These are phyloP conservation scores for Gambusia affinis DNA, from an alignment of 2,113 vertebrate species.

Conservation along the genomic window DNA sequence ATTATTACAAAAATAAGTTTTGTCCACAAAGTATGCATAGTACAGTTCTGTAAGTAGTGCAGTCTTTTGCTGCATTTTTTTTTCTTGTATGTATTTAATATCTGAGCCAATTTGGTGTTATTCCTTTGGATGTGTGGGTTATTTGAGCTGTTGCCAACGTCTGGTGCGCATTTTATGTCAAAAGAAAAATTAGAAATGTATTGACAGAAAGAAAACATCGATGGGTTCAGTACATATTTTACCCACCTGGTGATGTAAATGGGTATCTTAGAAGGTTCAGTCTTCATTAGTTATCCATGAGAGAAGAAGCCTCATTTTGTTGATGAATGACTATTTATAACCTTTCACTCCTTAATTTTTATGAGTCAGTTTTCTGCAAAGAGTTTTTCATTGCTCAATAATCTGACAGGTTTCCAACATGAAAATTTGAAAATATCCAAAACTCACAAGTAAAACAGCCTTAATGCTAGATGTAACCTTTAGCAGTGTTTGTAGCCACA, in stretches of 20 bases:
- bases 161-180: neutral
- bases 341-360: neutral
- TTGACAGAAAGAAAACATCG: neutral
- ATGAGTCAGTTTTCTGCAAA: neutral
- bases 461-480: constrained; percentile 6
- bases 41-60: neutral
- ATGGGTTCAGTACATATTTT: no score
- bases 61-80: no score
- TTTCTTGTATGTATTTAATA: neutral
- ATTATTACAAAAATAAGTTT: no score
- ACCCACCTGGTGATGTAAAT: no score
- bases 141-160: no score
- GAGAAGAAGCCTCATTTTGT: no score
- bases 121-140: no score
- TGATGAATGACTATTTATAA: neutral
- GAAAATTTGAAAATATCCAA: constrained; percentile 31
- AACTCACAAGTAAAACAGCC: constrained; percentile 10
- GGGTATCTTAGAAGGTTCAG: neutral
- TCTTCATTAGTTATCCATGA: neutral
- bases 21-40: no score
- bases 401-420: constrained; percentile 13
- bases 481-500: constrained; percentile 17
- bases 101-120: neutral
- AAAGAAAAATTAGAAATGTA: neutral
- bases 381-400: neutral